A percentile compares a stretch with the other conserved stretches of the same genome.
phyloP scores from a whole-genome alignment of 2,797 vertebrate species.

The Anguilla anguilla region DNA sequence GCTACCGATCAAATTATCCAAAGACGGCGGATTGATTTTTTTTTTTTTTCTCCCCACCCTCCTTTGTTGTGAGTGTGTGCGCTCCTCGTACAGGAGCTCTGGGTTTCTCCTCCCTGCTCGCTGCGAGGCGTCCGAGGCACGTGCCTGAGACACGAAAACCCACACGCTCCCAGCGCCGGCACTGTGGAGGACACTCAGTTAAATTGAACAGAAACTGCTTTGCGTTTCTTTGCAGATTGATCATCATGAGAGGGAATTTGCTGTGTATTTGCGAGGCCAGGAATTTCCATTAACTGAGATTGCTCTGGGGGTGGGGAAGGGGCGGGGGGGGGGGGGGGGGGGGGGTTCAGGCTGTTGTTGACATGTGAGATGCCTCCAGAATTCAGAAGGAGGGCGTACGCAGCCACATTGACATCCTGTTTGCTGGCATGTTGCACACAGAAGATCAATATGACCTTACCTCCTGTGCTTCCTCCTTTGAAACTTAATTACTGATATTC shows the following conservation, averaged over 20 bases:
- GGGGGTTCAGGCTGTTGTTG: slow-evolving; percentile 32
- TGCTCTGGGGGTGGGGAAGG: slow-evolving; percentile 41
- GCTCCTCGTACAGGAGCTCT: slow-evolving; percentile 42
- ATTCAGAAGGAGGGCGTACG: slow-evolving; percentile 46
- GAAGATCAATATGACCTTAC: slow-evolving; percentile 82
- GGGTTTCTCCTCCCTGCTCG: slow-evolving; percentile 75
- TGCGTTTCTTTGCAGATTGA: slow-evolving; percentile 46
- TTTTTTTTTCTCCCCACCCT: slow-evolving; percentile 45
- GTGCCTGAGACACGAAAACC: slow-evolving; percentile 43
- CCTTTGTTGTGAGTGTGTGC: neutral
- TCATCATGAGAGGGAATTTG: slow-evolving; percentile 50
- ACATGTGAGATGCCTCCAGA: slow-evolving; percentile 34
- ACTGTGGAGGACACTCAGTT: slow-evolving; percentile 8
- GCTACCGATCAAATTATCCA: slow-evolving; percentile 76
- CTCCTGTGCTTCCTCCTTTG: slow-evolving; percentile 73
- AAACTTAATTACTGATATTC: slow-evolving; percentile 85
- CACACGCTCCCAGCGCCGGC: neutral
- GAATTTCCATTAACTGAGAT: slow-evolving; percentile 62
- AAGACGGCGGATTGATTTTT: slow-evolving; percentile 77
- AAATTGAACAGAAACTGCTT: slow-evolving; percentile 13
- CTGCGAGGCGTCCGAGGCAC: slow-evolving; percentile 61
- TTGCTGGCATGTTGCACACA: slow-evolving; percentile 71
- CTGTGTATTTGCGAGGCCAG: slow-evolving; percentile 51
- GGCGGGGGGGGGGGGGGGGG: neutral
- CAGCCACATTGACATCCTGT: slow-evolving; percentile 69